These are phyloP conservation scores for Hippolais icterina DNA, from an alignment of 2,113 vertebrate genomes.

Conservation along the genomic window DNA sequence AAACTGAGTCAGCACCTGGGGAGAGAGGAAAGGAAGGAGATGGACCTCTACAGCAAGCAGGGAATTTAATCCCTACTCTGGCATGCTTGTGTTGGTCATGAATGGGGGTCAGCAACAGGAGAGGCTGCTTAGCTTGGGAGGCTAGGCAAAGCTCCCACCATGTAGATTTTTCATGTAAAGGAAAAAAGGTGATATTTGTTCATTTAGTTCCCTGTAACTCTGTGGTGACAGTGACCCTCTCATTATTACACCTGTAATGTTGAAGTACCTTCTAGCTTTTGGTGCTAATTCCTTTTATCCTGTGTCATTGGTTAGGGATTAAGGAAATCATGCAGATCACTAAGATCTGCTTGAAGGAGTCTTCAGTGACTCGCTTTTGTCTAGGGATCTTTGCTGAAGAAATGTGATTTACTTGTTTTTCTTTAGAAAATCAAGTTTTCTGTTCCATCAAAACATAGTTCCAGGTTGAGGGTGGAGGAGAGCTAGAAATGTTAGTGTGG, in stretches of 20 bases:
- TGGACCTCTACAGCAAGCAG: not conserved
- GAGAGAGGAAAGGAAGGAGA: not conserved
- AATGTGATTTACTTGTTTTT: not conserved
- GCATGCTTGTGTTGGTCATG: not conserved
- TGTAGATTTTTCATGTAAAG: fast-evolving
- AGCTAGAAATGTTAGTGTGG: not conserved
- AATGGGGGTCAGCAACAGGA: not conserved
- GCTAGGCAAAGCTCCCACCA: not conserved
- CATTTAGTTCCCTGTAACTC: not conserved
- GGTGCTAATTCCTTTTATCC: not conserved
- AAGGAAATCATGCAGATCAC: not conserved
- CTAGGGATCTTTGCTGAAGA: not conserved
- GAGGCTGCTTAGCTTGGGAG: not conserved
- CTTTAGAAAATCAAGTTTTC: not conserved
- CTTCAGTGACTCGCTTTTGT: not conserved
- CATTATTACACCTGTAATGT: not conserved
- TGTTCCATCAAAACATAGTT: slow-evolving; percentile 5
- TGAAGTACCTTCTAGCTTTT: not conserved
- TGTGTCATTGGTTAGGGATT: not conserved
- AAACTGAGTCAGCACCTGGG: not conserved
- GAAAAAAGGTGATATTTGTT: not conserved
- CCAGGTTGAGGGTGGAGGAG: not conserved
- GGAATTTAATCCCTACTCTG: not conserved
- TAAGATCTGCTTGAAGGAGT: not conserved
- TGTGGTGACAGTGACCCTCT: not conserved